Percentiles rank a stretch among this genome's conserved stretches.
These are phyloP conservation scores for Paracentrotus lividus DNA, from an alignment of 53 echinoderm and acorn worm genomes.

Conservation along the genomic window DNA sequence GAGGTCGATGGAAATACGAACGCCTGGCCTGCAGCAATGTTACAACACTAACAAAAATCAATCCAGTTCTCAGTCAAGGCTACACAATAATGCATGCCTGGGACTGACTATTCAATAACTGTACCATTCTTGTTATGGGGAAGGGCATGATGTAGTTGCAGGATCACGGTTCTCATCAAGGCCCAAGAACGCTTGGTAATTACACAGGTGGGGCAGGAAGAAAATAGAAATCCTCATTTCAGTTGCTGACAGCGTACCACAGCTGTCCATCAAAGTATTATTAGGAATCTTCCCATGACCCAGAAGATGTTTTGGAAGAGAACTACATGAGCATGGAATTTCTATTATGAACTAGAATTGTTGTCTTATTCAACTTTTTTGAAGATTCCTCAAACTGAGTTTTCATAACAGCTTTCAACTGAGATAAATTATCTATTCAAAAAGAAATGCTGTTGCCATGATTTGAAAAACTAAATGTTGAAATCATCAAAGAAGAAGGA, in stretches of 20 bases:
- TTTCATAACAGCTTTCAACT: too few relatives aligned
- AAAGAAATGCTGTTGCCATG: too few relatives aligned
- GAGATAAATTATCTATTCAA: too few relatives aligned
- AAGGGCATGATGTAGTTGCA: constrained; percentile 18
- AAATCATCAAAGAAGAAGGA: too few relatives aligned
- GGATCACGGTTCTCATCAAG: constrained; percentile 45
- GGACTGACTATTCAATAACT: constrained; percentile 50
- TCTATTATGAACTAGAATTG: too few relatives aligned
- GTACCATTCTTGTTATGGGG: neutral
- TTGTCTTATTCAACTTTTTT: too few relatives aligned
- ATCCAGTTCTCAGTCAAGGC: constrained; percentile 61
- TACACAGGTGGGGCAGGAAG: neutral
- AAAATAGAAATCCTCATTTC: constrained; percentile 6
- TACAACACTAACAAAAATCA: constrained; percentile 61
- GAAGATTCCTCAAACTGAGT: neutral
- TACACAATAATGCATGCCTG: constrained; percentile 53
- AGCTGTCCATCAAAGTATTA: neutral
- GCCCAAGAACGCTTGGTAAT: constrained; percentile 1
- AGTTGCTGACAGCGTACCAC: neutral
- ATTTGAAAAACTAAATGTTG: too few relatives aligned
- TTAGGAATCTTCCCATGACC: neutral
- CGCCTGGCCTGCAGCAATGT: constrained; percentile 9
- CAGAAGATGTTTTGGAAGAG: too few relatives aligned
- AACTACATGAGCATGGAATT: too few relatives aligned
- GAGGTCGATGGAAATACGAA: constrained; percentile 54